These are phyloP conservation scores for Bellardia bayeri DNA, from an alignment of 2,888 invertebrate genomes.

Conservation along the genomic window DNA sequence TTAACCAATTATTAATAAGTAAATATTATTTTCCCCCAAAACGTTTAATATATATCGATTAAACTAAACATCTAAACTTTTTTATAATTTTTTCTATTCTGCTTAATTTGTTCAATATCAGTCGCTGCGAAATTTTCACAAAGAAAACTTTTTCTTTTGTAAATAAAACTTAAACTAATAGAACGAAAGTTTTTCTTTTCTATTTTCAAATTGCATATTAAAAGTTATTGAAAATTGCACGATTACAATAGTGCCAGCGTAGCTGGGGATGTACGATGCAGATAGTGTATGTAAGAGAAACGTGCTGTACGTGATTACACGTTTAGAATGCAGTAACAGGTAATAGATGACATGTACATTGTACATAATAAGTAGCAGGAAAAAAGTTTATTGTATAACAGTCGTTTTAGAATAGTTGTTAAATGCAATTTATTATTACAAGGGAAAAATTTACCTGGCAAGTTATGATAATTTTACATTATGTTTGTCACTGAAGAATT, in stretches of 20 bases:
- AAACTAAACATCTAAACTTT: not conserved
- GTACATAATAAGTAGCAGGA: not conserved
- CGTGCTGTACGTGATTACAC: conserved; percentile 46
- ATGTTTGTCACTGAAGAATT: not conserved
- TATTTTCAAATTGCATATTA: conserved; percentile 19
- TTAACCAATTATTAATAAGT: too few relatives aligned
- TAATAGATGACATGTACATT: not conserved
- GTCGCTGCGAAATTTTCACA: not conserved
- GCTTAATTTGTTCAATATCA: not conserved
- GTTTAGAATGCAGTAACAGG: not conserved
- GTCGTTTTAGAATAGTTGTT: not conserved
- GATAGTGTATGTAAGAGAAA: conserved; percentile 31
- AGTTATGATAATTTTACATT: not conserved
- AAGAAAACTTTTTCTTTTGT: not conserved
- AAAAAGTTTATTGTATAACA: not conserved
- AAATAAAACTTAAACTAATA: not conserved
- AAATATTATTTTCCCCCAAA: too few relatives aligned
- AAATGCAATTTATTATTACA: conserved; percentile 4
- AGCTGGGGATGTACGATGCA: conserved; percentile 11
- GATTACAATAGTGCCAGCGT: conserved; percentile 4
- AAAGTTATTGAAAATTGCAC: conserved; percentile 40
- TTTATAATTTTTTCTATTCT: not conserved
- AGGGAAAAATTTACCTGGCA: not conserved
- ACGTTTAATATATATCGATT: not conserved
- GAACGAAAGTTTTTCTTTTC: not conserved